These are phyloP conservation scores for Teleogryllus oceanicus DNA, from an alignment of 2,888 invertebrate species.

Conservation along the genomic window DNA sequence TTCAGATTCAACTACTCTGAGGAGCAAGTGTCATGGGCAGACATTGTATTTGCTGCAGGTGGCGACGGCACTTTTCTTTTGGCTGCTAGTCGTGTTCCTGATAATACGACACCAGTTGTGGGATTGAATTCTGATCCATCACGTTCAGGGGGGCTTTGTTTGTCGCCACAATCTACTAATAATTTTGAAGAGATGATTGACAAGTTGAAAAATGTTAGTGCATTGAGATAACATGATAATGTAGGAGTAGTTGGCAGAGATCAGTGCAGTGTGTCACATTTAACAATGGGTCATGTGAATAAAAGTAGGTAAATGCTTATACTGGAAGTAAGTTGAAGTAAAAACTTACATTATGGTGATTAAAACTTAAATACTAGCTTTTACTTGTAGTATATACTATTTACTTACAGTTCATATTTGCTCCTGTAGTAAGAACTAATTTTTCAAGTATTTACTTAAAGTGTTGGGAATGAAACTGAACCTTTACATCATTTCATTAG, in stretches of 20 bases:
- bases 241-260: neutral
- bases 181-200: conserved; percentile 75
- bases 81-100: conserved; percentile 78
- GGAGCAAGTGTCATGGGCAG: conserved; percentile 83
- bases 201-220: conserved; percentile 66
- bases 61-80: conserved; percentile 97
- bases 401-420: no score
- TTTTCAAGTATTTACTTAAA: no score
- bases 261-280: neutral
- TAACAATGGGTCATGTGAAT: no score
- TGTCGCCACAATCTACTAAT: conserved; percentile 79
- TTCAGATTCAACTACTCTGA: conserved; percentile 58
- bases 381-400: no score
- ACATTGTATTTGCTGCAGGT: conserved; percentile 81
- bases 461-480: no score
- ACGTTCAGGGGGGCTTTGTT: conserved; percentile 89
- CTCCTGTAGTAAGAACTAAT: no score
- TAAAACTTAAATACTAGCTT: no score
- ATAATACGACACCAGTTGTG: conserved; percentile 82
- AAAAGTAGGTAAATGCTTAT: no score
- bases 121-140: conserved; percentile 95
- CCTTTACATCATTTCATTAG: no score
- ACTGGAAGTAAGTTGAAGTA: no score
- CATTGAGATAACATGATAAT: neutral
- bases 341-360: no score